Percentiles rank a stretch among this genome's conserved stretches.
phyloP scores from a whole-genome alignment of 2,113 vertebrate species.

The Cyanistes caeruleus region DNA sequence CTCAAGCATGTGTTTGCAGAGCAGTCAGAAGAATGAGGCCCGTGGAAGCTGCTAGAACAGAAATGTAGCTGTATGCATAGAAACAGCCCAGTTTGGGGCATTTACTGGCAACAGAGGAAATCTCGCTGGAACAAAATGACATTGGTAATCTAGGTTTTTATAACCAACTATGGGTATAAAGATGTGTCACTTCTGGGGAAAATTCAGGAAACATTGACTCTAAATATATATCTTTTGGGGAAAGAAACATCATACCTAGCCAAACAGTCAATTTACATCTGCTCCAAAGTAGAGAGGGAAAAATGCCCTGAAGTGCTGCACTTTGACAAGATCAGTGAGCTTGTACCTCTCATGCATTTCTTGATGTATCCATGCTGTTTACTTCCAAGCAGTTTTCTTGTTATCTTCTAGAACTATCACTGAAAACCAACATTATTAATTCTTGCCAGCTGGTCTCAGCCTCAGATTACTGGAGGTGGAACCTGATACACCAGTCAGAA shows the following conservation, averaged over 20 bases:
- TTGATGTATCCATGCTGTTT: accelerated
- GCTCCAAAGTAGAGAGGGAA: background rate
- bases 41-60: background rate
- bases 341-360: background rate
- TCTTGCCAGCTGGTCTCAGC: background rate
- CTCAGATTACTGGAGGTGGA: background rate
- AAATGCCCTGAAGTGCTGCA: background rate
- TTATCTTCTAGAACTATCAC: background rate
- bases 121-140: background rate
- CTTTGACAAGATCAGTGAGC: background rate
- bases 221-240: background rate
- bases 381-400: background rate
- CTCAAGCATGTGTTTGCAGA: accelerated
- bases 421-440: background rate
- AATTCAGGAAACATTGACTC: background rate
- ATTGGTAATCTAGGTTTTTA: background rate
- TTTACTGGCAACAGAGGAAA: background rate
- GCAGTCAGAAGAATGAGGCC: background rate
- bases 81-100: background rate
- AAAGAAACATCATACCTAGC: background rate
- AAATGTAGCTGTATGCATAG: background rate
- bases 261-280: background rate
- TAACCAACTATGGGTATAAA: background rate
- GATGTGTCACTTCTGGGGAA: background rate
- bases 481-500: background rate